These are phyloP conservation scores for Macroramphosus scolopax DNA, from an alignment of 2,797 vertebrate genomes.

Conservation along the genomic window DNA sequence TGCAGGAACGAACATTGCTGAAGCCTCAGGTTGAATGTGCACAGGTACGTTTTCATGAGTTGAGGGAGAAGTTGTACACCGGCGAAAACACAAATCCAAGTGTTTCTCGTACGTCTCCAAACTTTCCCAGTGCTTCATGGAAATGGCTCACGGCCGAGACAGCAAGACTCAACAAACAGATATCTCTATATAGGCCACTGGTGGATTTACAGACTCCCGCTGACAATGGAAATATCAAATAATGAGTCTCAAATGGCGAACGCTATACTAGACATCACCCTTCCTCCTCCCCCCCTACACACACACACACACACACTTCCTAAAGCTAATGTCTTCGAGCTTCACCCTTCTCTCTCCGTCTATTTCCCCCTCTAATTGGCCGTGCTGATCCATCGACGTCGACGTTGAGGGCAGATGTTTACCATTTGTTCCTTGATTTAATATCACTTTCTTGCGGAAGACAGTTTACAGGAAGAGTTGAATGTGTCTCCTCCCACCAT, in stretches of 20 bases:
- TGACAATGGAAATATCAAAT: conserved; percentile 64
- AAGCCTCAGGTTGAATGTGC: conserved; percentile 38
- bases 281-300: conserved; percentile 7
- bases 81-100: conserved; percentile 22
- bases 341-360: conserved; percentile 1
- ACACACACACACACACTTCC: neutral
- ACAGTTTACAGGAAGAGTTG: conserved; percentile 64
- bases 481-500: conserved; percentile 47
- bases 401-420: conserved; percentile 51
- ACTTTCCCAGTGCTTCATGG: conserved; percentile 24
- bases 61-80: conserved; percentile 17
- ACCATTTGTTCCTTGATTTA: conserved; percentile 73
- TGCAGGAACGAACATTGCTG: no score
- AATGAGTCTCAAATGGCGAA: conserved; percentile 67
- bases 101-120: conserved; percentile 12
- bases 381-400: conserved; percentile 53
- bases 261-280: conserved; percentile 45
- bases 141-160: conserved; percentile 37
- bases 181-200: conserved; percentile 57
- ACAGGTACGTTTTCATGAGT: conserved; percentile 35
- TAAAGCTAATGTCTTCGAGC: conserved; percentile 43
- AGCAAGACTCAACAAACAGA: conserved; percentile 34
- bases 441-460: conserved; percentile 54
- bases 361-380: neutral
- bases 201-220: conserved; percentile 65